phyloP scores from a whole-genome alignment of 2,113 vertebrate genomes.

The Pachycephala philippinensis region DNA sequence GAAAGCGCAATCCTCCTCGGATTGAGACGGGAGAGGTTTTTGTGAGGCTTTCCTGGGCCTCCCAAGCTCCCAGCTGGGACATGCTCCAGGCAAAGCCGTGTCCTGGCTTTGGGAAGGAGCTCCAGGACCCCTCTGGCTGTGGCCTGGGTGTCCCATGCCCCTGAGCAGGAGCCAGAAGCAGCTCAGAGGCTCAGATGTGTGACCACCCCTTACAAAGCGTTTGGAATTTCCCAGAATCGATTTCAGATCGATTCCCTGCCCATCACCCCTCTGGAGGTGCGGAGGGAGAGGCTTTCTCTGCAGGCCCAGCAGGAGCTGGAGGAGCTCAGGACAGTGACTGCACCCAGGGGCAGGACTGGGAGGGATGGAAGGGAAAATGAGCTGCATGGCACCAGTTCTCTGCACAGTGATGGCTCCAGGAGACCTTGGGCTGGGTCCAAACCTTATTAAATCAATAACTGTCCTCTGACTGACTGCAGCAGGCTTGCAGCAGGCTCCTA shows the following conservation, averaged over 20 bases:
- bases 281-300: neutral
- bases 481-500: neutral
- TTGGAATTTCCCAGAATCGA: neutral
- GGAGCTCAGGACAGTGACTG: neutral
- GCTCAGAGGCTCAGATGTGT: accelerated
- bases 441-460: neutral
- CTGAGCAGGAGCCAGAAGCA: neutral
- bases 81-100: accelerated
- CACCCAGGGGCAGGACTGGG: neutral
- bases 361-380: accelerated
- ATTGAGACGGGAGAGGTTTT: neutral
- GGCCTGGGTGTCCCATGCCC: neutral
- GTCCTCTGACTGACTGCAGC: neutral
- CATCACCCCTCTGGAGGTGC: accelerated
- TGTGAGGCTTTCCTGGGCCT: too few species aligned
- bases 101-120: neutral
- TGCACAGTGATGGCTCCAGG: neutral
- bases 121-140: neutral
- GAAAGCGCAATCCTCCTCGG: neutral
- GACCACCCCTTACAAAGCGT: accelerated
- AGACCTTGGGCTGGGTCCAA: neutral
- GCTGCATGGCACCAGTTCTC: neutral
- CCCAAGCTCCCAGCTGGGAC: neutral
- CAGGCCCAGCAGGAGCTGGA: neutral
- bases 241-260: neutral